Percentiles rank a stretch among this genome's conserved stretches.
Conservation (phyloP, 2,797 vertebrate genomes). For the Syngnathus rostellatus region DNA sequence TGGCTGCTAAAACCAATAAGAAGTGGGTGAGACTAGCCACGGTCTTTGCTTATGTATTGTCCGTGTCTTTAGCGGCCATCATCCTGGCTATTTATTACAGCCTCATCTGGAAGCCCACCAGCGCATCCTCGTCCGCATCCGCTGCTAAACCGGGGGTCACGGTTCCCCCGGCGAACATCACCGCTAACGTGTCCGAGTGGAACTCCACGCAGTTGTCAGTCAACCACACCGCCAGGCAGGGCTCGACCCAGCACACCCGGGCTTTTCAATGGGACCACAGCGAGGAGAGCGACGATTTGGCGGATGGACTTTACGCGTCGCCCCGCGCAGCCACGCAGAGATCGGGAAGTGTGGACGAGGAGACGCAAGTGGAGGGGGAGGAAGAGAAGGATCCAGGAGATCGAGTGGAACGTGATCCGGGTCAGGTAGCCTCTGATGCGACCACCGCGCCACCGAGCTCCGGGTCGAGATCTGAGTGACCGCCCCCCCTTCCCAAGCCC, state of each 20-base stretch:
- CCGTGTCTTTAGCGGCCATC: slow-evolving; percentile 95
- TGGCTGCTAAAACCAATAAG: slow-evolving; percentile 99
- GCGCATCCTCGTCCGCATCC: slow-evolving; percentile 50
- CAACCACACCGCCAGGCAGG: slow-evolving; percentile 39
- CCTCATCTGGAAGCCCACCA: slow-evolving; percentile 88
- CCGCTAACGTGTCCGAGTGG: slow-evolving; percentile 50
- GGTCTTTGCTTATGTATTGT: slow-evolving; percentile 94
- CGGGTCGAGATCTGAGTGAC: slow-evolving; percentile 42
- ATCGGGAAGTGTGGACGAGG: slow-evolving; percentile 23
- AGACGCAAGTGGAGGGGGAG: slow-evolving; percentile 21
- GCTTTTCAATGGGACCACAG: slow-evolving; percentile 41
- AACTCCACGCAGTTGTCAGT: slow-evolving; percentile 55
- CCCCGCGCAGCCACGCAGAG: slow-evolving; percentile 31
- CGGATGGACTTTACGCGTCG: slow-evolving; percentile 39
- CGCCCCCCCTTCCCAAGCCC: slow-evolving; percentile 11
- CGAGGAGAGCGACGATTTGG: slow-evolving; percentile 11
- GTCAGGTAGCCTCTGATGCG: slow-evolving; percentile 26
- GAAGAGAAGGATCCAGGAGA: slow-evolving; percentile 15
- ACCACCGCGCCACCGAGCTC: slow-evolving; percentile 30
- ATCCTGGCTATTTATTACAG: slow-evolving; percentile 97
- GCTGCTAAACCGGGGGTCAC: slow-evolving; percentile 47
- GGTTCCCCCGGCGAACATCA: slow-evolving; percentile 39
- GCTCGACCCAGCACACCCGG: slow-evolving; percentile 22
- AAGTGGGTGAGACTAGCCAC: slow-evolving; percentile 99
- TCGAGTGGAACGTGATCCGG: slow-evolving; percentile 13